Conservation (phyloP, 2,113 vertebrate species). For the Natator depressus region DNA sequence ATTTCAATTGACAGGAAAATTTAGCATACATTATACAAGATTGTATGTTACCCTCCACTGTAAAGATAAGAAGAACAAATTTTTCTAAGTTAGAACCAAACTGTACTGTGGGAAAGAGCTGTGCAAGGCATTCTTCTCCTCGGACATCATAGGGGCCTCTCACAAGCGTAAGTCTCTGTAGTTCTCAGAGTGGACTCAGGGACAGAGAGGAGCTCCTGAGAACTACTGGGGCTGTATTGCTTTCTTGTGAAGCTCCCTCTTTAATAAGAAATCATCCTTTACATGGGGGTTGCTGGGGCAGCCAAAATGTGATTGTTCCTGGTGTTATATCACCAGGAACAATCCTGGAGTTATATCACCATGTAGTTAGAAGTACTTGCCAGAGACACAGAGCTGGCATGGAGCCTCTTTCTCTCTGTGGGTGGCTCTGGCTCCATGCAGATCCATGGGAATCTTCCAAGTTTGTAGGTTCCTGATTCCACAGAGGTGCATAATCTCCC, state of each 20-base stretch:
- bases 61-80: neutral
- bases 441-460: neutral
- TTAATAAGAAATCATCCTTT: neutral
- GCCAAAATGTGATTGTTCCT: neutral
- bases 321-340: neutral
- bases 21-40: neutral
- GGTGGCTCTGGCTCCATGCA: neutral
- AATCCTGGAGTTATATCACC: neutral
- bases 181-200: neutral
- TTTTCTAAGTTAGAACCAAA: neutral
- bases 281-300: too few species aligned
- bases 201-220: neutral
- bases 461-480: too few species aligned
- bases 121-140: neutral
- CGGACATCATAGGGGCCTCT: neutral
- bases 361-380: neutral
- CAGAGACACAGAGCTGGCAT: neutral
- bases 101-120: neutral
- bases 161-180: accelerated
- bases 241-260: neutral
- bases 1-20: neutral
- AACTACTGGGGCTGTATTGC: accelerated
- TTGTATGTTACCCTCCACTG: neutral
- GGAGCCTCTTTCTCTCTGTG: neutral
- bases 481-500: too few species aligned